Evolutionary conservation across 1,140 invertebrate genomes (phyloP), one percentile per base, ranked within the genome.

Genomic region (Euura saliciscinereae): DNA sequence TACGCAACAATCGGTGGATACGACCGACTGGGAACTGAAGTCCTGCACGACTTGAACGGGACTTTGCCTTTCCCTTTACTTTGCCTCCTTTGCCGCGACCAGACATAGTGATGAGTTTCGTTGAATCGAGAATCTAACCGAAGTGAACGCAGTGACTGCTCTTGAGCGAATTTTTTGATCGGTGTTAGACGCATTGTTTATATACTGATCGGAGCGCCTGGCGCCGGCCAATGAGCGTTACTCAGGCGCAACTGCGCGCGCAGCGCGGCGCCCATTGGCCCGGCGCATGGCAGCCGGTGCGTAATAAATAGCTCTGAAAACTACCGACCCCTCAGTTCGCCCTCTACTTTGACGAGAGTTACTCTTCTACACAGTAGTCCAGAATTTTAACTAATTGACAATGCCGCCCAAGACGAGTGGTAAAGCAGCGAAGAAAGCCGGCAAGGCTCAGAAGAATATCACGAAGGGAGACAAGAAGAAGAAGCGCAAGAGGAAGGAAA

Each of bases 1-100:
- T 94, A 2, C 92, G 84, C 8, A 94, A 81, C 6, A 92, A 80
- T 77, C 93, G 88, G 80, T 93, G 91, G 71, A 95, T 92, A 83
- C 92, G 87, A 51, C 91, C 92, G n/a, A 94, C 92, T 2, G 92
- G 92, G 78, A 94, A 94, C 76, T 93, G 91, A 43, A 94, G 86
- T 70, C 91, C 91, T 13, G 91, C 90, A 46, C 89, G 82, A 43
- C 77, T 83, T 2, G 90, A 92, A 43, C 90, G 84, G 7, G 86
- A 85, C 81, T 91, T 91, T 7, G 84, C 79, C 80, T 89, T 89
- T 43, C 75, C 78, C 78, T 87, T 89, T 0, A 79, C 78, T 80
- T 89, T 89, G 2, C 77, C 76, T 13, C 87, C 83, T 80, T 88
- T 88, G 10, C 85, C 86, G 67, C 87, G 80, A n/a, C 87, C 86